A percentile compares a stretch with the other conserved stretches of the same genome.
phyloP scores from a whole-genome alignment of 2,113 vertebrate genomes.

The Paracanthobrama guichenoti region DNA sequence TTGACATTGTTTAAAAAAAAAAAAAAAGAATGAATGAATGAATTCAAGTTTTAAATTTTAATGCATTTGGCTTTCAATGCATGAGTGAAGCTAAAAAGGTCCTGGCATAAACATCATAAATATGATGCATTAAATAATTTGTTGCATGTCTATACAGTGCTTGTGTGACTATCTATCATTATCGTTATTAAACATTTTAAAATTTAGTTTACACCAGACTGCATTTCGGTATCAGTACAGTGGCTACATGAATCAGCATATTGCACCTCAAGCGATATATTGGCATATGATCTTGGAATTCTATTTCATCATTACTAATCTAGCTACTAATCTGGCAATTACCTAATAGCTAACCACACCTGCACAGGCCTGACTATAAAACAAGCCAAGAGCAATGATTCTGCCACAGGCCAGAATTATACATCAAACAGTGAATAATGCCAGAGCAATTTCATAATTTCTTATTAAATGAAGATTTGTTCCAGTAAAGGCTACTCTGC shows the following conservation, averaged over 20 bases:
- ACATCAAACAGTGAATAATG: slow-evolving; percentile 19
- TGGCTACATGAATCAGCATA: background rate
- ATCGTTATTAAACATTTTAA: background rate
- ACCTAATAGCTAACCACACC: slow-evolving; percentile 26
- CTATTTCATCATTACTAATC: slow-evolving; percentile 35
- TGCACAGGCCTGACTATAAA: slow-evolving; percentile 12
- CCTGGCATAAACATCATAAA: background rate
- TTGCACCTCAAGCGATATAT: background rate
- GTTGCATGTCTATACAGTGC: background rate
- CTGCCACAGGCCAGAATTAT: slow-evolving; percentile 18
- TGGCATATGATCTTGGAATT: background rate
- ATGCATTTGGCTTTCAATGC: background rate
- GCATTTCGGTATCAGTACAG: background rate
- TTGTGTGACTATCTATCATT: background rate
- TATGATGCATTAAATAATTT: background rate
- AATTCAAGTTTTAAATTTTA: background rate
- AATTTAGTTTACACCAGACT: background rate
- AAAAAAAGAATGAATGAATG: too few relatives aligned
- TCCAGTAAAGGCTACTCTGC: background rate
- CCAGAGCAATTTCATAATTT: background rate
- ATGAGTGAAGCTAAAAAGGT: background rate
- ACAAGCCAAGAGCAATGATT: slow-evolving; percentile 33
- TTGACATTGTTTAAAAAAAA: background rate
- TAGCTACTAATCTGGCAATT: slow-evolving; percentile 20
- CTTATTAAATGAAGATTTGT: slow-evolving; percentile 22